Evolutionary conservation across 1,140 invertebrate genomes (phyloP), one percentile per base, ranked within the genome.

Genomic region (Temnothorax nylanderi): DNA sequence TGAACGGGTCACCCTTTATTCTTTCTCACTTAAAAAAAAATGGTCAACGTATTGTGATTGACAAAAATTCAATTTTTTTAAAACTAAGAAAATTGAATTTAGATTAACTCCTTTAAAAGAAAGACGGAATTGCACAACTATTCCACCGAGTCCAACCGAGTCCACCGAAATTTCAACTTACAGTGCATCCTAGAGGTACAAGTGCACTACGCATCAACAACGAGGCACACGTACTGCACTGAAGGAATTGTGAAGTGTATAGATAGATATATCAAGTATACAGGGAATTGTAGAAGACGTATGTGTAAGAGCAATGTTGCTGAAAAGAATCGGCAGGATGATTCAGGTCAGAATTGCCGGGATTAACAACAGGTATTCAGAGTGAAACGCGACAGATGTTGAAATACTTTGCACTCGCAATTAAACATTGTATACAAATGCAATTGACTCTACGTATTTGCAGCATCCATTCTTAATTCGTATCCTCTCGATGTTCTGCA

Each of bases 191-290:
- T 81, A 56, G 77, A 41, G 44, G 58, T 74, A 56, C 16, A 75
- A 49, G 34, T 47, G 64, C 44, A 60, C 74, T 49, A 10, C 37
- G 86, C 86, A 88, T 56, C 69, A 88, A 34, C 18, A 56, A 82
- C 6, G 16, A 88, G 54, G 51, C 76, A 84, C 86, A 56, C 49
- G 37, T 80, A 37, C 5, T 49, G 56, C 77, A 84, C 62, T 0
- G 32, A 81, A 69, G 21, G 3, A 81, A 71, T 32, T 44, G 56
- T 71, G 0, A 56, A 81, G 64, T 58, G 37, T 69, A 71, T 60
- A 65, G 64, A 2, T 64, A 69, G 44, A 67, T 2, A 65, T 80
- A 49, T 62, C 10, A 32, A 64, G 13, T 49, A 26, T 8, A 44
- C 21, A 26, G 44, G 8, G 34, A 41, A 41, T 32, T 21, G 49